Conservation (phyloP, 2,113 vertebrate genomes). For the Picathartes gymnocephalus region DNA sequence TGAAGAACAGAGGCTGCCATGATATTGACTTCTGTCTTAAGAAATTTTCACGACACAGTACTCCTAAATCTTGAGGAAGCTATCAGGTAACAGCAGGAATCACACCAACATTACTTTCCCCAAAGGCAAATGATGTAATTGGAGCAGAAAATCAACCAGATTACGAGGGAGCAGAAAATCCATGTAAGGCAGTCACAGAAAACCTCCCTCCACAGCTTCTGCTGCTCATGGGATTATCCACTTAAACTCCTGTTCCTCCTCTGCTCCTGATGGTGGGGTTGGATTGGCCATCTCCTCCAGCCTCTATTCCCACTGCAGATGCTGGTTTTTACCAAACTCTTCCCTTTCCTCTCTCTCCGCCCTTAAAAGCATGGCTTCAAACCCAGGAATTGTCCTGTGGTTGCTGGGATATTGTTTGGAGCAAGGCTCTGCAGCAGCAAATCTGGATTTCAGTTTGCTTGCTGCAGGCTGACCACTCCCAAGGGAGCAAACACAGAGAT, state of each 20-base stretch:
- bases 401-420: background rate
- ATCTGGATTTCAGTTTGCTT: constrained; percentile 28
- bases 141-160: background rate
- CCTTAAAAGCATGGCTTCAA: background rate
- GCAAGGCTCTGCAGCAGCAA: background rate
- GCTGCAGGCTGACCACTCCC: background rate
- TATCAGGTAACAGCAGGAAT: background rate
- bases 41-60: background rate
- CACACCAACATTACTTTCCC: background rate
- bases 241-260: background rate
- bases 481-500: constrained; percentile 54
- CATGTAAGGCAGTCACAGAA: background rate
- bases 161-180: background rate
- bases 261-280: background rate
- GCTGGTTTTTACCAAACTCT: background rate
- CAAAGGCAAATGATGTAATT: background rate
- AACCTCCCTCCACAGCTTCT: background rate
- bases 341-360: background rate
- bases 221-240: background rate
- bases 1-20: background rate
- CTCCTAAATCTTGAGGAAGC: background rate
- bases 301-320: background rate
- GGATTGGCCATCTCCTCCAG: background rate
- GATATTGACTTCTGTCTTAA: background rate
- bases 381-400: background rate